A percentile compares a stretch with the other conserved stretches of the same genome.
phyloP scores from a whole-genome alignment of 2,797 vertebrate species.

The Arnoldichthys spilopterus region DNA sequence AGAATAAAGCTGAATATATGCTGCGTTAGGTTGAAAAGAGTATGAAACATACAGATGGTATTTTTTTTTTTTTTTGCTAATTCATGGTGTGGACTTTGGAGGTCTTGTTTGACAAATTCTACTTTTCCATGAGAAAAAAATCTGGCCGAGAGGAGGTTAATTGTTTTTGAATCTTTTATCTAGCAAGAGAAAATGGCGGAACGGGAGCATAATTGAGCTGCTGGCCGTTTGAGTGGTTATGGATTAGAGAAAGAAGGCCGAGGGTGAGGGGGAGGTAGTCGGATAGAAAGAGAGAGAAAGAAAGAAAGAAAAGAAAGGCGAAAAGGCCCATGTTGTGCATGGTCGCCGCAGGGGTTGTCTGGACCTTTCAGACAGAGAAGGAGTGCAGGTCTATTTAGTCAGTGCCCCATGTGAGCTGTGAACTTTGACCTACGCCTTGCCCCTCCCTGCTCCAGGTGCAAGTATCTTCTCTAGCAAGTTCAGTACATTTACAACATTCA shows the following conservation, averaged over 20 bases:
- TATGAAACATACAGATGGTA: constrained; percentile 45
- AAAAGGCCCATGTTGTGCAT: constrained; percentile 81
- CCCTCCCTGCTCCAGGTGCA: constrained; percentile 89
- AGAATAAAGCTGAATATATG: neutral
- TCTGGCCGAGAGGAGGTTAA: constrained; percentile 81
- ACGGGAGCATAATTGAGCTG: constrained; percentile 80
- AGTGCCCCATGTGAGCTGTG: constrained; percentile 75
- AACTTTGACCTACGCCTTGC: constrained; percentile 81
- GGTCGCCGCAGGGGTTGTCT: constrained; percentile 83
- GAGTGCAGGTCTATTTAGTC: constrained; percentile 83
- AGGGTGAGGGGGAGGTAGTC: neutral
- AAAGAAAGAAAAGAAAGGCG: constrained; percentile 63
- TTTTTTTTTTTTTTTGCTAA: constrained; percentile 70
- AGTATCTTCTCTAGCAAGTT: constrained; percentile 66
- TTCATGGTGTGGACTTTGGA: constrained; percentile 72
- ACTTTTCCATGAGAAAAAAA: constrained; percentile 64
- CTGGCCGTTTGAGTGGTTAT: constrained; percentile 85
- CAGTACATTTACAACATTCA: neutral
- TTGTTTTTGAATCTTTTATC: constrained; percentile 83
- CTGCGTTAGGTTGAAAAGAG: constrained; percentile 3
- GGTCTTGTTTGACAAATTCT: constrained; percentile 66
- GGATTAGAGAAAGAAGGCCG: constrained; percentile 75
- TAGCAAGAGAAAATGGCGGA: constrained; percentile 77
- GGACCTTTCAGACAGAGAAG: constrained; percentile 77
- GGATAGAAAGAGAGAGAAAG: constrained; percentile 41